These are phyloP conservation scores for Anarhynchus alexandrinus DNA, from an alignment of 2,113 vertebrate genomes.

Conservation along the genomic window DNA sequence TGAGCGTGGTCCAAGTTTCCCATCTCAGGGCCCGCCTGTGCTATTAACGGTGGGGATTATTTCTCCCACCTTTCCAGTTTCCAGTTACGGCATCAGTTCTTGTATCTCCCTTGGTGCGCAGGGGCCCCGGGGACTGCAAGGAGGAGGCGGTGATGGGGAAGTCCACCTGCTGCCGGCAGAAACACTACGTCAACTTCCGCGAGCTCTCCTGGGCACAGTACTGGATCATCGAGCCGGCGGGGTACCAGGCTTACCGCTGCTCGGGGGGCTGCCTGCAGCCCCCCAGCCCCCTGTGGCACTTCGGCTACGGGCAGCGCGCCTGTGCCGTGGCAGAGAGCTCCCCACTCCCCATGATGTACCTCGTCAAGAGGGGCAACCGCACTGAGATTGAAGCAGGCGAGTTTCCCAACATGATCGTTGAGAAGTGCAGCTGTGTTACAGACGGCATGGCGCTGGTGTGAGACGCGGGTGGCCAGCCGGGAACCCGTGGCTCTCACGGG, in stretches of 20 bases:
- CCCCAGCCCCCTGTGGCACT: constrained; percentile 37
- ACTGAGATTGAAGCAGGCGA: constrained; percentile 89
- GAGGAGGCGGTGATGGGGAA: constrained; percentile 14
- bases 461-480: accelerated
- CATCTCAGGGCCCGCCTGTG: accelerated
- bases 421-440: constrained; percentile 81
- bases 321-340: constrained; percentile 79
- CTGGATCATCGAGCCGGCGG: constrained; percentile 85
- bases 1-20: neutral
- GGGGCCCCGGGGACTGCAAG: constrained; percentile 82
- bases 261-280: constrained; percentile 78
- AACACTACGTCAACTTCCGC: constrained; percentile 83
- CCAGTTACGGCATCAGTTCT: neutral
- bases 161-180: constrained; percentile 80
- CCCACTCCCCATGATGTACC: constrained; percentile 87
- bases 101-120: neutral
- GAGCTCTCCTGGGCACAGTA: constrained; percentile 83
- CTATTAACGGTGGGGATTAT: neutral
- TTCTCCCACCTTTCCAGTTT: neutral
- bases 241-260: constrained; percentile 83
- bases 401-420: constrained; percentile 86
- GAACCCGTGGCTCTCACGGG: neutral
- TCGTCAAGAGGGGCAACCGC: constrained; percentile 86
- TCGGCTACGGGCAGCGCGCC: constrained; percentile 72
- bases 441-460: constrained; percentile 79